A percentile compares a stretch with the other conserved stretches of the same genome.
Conservation (phyloP, 2,888 invertebrate species). For the Oeneis ivallda region DNA sequence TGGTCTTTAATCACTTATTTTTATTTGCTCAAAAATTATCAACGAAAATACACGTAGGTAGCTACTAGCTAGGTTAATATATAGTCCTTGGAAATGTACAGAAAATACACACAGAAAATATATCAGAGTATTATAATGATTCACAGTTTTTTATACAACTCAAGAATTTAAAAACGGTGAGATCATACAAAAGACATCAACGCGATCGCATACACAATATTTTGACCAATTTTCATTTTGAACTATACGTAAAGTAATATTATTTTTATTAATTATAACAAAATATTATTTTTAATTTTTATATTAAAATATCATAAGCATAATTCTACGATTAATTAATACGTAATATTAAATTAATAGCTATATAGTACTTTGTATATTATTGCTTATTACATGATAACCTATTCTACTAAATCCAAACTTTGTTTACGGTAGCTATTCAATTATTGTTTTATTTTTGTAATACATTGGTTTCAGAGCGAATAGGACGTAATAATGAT, state of each 20-base stretch:
- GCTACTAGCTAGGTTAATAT: not conserved
- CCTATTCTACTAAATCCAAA: not conserved
- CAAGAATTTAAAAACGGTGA: not conserved
- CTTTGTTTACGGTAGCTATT: slow-evolving; percentile 3
- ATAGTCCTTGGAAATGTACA: too few relatives aligned
- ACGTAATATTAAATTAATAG: too few relatives aligned
- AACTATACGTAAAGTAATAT: too few relatives aligned
- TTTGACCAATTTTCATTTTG: not conserved
- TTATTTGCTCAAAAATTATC: not conserved
- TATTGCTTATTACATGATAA: too few relatives aligned
- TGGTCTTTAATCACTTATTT: not conserved
- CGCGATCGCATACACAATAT: slow-evolving; percentile 40
- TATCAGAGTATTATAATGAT: not conserved
- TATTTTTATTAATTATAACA: too few relatives aligned
- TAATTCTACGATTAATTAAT: too few relatives aligned
- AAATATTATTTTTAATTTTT: too few relatives aligned
- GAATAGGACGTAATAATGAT: slow-evolving; percentile 13
- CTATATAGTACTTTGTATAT: too few relatives aligned
- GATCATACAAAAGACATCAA: slow-evolving; percentile 56
- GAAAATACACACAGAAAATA: too few relatives aligned
- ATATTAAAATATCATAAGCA: too few relatives aligned
- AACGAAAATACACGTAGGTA: not conserved
- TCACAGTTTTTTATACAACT: not conserved
- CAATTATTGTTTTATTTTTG: not conserved
- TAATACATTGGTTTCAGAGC: slow-evolving; percentile 21